Evolutionary conservation across 2,113 vertebrate genomes (phyloP), one percentile per base, ranked within the genome.

Genomic region (Halcyon senegalensis): DNA sequence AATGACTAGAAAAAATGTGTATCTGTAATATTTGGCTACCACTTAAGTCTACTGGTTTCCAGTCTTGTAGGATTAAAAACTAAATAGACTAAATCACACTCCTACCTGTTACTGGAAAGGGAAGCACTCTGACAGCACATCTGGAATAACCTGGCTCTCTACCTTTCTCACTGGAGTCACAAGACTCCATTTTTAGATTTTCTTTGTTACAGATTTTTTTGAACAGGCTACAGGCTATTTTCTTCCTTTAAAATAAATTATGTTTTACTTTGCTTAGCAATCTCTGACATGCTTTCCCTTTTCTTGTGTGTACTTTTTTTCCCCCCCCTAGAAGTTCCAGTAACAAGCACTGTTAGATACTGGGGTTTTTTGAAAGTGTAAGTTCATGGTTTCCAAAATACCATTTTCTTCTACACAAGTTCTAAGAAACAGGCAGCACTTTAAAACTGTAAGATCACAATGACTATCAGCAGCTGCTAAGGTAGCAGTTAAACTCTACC

Each of bases 331-430:
- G n/a, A 46, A 75, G 81, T 68, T 83, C 13, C 3, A 84, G 2
- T 17, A 89, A 70, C 16, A 75, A 75, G 9, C 14, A 60, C 16
- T 43, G 48, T 62, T 81, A 78, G 20, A 70, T 19, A 55, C 0
- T 15, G 37, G 7, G 0, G 0, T 0, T 75, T 66, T 84, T 63
- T 48, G 44, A 6, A 73, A 66, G 17, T 12, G 1, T 39, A 66
- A 66, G 13, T 74, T 82, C 41, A n/a, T 84, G 16, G 28, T 68
- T 64, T 92, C 64, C 5, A 72, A 68, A 79, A 82, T 31, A 64
- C 5, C 33, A 59, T 83, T 94, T 72, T 56, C 53, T 80, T 82
- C 75, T 19, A 79, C 28, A 35, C 9, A 60, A 43, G 17, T 51
- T 63, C 18, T 50, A 80, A 83, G 30, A 89, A 89, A 84, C 7